Conservation (phyloP, 2,113 vertebrate genomes). For the Grammatotria lemairii region DNA sequence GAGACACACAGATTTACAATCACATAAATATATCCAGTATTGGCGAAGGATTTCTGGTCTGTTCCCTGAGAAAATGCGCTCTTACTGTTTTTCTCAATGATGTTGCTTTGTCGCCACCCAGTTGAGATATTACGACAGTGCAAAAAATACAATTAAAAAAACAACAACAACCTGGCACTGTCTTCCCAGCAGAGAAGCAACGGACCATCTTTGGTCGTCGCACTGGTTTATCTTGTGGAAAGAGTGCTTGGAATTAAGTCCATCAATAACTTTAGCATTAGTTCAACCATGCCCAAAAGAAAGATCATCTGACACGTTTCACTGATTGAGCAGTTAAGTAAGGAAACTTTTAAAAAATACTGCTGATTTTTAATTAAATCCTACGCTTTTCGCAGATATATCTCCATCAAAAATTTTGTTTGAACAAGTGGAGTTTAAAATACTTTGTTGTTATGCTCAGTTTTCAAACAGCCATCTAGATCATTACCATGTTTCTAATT, state of each 20-base stretch:
- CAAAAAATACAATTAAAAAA: neutral
- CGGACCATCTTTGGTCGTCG: neutral
- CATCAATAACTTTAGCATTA: neutral
- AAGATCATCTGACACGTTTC: neutral
- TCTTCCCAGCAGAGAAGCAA: neutral
- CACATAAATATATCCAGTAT: neutral
- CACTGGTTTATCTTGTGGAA: neutral
- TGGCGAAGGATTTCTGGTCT: neutral
- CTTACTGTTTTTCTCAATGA: neutral
- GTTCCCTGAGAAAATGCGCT: neutral
- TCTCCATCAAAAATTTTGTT: accelerated
- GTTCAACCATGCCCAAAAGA: neutral
- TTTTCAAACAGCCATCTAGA: neutral
- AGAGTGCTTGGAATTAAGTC: neutral
- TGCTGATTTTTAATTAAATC: neutral
- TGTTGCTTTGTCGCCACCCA: neutral
- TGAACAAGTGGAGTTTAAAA: neutral
- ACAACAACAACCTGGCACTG: neutral
- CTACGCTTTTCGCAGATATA: neutral
- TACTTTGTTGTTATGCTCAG: neutral
- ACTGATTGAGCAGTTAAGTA: neutral
- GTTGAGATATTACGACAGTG: neutral
- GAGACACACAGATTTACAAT: neutral
- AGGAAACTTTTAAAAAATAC: neutral
- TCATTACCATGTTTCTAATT: neutral